These are phyloP conservation scores for Ursus arctos DNA, from an alignment of 2,113 vertebrate species.

Conservation along the genomic window DNA sequence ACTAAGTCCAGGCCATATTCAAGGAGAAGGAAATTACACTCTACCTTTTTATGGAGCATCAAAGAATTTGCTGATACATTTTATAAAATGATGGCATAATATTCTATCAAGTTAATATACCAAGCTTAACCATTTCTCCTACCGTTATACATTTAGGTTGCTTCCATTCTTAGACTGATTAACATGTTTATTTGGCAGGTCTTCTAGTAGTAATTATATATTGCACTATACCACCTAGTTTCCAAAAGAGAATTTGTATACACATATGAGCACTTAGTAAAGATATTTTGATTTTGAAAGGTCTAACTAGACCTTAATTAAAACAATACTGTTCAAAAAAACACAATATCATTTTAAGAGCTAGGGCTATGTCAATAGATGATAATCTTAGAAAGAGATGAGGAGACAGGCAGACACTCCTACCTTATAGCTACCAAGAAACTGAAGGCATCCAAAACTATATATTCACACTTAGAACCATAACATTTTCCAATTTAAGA, in stretches of 20 bases:
- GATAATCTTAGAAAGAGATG: conserved; percentile 1
- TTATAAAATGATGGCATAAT: conserved; percentile 44
- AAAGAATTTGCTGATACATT: background rate
- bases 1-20: background rate
- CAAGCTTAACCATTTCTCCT: conserved; percentile 43
- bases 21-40: background rate
- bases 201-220: conserved; percentile 55
- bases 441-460: background rate
- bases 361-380: conserved; percentile 32
- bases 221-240: conserved; percentile 15
- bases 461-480: conserved; percentile 40
- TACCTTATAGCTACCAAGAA: background rate
- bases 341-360: conserved; percentile 13
- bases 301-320: conserved; percentile 24
- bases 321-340: background rate
- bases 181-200: conserved; percentile 11
- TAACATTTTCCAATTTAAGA: conserved; percentile 56
- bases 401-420: background rate
- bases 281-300: conserved; percentile 65
- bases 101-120: conserved; percentile 37
- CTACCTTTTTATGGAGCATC: background rate
- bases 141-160: background rate
- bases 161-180: conserved; percentile 11
- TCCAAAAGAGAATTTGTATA: conserved; percentile 41
- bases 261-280: conserved; percentile 9